Evolutionary conservation across 2,888 invertebrate species (phyloP).

Genomic region (Venusia cambrica): DNA sequence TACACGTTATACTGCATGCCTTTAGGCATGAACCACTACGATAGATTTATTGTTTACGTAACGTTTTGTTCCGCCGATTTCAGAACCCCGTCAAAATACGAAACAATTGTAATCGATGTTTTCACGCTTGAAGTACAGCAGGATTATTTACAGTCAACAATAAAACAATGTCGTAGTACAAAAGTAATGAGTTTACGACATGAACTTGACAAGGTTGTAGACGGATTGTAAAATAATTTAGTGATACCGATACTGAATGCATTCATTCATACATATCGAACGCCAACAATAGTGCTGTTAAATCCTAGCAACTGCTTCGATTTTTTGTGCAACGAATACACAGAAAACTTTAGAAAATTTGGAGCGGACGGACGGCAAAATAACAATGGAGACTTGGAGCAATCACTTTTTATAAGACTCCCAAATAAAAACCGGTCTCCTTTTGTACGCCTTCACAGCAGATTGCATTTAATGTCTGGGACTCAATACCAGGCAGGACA

Average conservation of each 20-base stretch:
- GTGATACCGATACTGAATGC: conserved; percentile 29
- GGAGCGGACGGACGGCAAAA: conserved; percentile 28
- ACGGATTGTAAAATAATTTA: conserved; percentile 45
- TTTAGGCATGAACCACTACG: conserved; percentile 22
- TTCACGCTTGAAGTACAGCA: conserved; percentile 39
- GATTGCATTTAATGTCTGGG: conserved; percentile 48
- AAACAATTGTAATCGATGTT: conserved; percentile 42
- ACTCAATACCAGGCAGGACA: conserved; percentile 38
- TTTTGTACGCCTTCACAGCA: conserved; percentile 43
- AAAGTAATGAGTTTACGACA: conserved; percentile 38
- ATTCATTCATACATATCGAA: conserved; percentile 22
- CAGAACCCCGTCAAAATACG: conserved; percentile 28
- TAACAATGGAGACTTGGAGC: conserved; percentile 32
- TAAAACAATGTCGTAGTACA: conserved; percentile 51
- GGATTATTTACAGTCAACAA: conserved; percentile 39
- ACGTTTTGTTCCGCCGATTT: conserved; percentile 26
- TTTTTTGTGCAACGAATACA: conserved; percentile 31
- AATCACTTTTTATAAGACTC: conserved; percentile 41
- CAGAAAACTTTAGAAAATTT: conserved; percentile 29
- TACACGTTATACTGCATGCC: conserved; percentile 20
- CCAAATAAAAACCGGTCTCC: conserved; percentile 52
- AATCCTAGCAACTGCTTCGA: conserved; percentile 18
- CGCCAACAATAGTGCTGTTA: conserved; percentile 17
- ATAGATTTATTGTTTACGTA: conserved; percentile 12
- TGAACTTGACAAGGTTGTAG: conserved; percentile 62